phyloP scores from a whole-genome alignment of 2,113 vertebrate genomes.

The Pelobates fuscus region DNA sequence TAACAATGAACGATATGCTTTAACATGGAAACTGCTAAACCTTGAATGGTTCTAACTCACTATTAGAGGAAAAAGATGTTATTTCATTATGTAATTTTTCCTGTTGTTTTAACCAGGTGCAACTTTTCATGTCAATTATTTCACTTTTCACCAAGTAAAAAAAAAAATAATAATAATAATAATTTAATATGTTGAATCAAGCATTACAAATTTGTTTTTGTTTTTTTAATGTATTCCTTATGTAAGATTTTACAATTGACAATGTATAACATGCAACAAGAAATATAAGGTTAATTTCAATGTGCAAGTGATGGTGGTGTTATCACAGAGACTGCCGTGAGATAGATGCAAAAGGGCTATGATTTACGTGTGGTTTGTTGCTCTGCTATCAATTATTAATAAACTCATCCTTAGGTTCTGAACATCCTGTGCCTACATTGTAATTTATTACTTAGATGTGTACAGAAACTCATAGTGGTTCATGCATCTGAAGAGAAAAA shows the following conservation, averaged over 20 bases:
- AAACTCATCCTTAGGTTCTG: constrained; percentile 35
- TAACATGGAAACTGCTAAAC: no score
- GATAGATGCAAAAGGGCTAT: constrained; percentile 15
- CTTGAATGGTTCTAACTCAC: no score
- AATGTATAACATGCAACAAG: background rate
- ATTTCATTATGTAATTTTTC: no score
- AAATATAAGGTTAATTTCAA: constrained; percentile 38
- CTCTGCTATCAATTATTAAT: constrained; percentile 41
- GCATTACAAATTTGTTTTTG: no score
- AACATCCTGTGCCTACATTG: constrained; percentile 33
- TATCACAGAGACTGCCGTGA: constrained; percentile 24
- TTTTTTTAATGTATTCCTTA: background rate
- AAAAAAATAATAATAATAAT: no score
- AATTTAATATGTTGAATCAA: no score
- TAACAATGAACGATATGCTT: no score
- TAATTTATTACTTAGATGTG: constrained; percentile 40
- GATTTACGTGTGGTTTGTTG: constrained; percentile 35
- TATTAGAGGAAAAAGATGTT: no score
- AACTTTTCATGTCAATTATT: no score
- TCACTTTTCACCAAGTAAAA: no score
- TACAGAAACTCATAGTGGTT: constrained; percentile 5
- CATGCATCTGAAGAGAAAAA: constrained; percentile 6
- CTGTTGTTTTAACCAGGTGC: no score
- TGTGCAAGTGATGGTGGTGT: constrained; percentile 23
- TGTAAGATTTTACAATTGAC: no score